phyloP scores from a whole-genome alignment of 2,113 vertebrate genomes.

The Brienomyrus longianalis region DNA sequence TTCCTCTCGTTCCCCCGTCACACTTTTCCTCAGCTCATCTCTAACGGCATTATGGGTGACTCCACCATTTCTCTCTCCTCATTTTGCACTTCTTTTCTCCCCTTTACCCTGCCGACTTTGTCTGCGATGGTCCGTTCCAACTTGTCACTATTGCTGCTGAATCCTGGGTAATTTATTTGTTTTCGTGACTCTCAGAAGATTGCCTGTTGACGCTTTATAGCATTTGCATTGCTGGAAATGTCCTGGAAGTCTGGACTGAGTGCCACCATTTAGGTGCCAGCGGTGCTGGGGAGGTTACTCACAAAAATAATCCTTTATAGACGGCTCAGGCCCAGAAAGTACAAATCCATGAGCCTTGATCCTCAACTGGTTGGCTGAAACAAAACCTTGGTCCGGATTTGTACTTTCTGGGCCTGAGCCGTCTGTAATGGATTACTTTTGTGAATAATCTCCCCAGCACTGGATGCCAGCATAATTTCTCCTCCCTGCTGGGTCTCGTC shows the following conservation, averaged over 20 bases:
- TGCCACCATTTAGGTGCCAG: not conserved
- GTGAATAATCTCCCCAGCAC: not conserved
- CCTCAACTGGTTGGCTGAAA: not conserved
- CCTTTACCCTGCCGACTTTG: not conserved
- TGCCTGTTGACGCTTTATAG: not conserved
- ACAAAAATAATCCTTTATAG: no score
- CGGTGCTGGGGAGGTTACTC: no score
- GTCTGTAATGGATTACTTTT: not conserved
- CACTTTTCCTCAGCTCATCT: not conserved
- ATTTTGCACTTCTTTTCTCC: not conserved
- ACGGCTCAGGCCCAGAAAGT: no score
- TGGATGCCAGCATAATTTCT: not conserved
- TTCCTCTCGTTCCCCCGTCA: not conserved
- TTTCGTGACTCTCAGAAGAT: not conserved
- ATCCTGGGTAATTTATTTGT: not conserved
- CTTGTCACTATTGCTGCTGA: not conserved
- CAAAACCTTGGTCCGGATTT: not conserved
- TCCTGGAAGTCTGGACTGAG: not conserved
- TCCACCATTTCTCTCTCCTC: not conserved
- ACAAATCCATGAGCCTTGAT: not conserved
- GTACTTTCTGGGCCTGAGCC: not conserved
- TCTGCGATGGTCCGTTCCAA: not conserved
- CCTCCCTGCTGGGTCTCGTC: not conserved
- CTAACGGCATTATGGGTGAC: not conserved
- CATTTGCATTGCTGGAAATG: not conserved